Base-by-base conservation (phyloP, 2,113 vertebrate species). In the Hydropotes inermis region DNA sequence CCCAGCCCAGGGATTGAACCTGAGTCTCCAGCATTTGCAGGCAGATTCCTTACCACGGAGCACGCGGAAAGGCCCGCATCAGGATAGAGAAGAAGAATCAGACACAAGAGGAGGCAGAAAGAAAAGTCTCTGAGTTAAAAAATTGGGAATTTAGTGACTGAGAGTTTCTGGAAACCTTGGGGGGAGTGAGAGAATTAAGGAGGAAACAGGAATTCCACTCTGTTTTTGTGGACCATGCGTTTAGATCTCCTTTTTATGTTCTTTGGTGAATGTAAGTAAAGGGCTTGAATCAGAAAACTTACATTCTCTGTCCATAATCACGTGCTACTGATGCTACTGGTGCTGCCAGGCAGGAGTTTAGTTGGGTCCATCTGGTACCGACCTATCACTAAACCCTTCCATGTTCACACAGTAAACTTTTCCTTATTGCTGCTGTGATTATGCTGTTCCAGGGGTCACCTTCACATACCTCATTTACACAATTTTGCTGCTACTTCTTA, bases 61-160 rank as follows among this genome's bases (percentile, higher is more conserved):
- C 21, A 43, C 0, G 0, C 0, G 12, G 36, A 36, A 74, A 43
- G 36, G 11, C 67, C 21, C 0, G 0, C 11, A 76, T n/a, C 6
- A 58, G 3, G 6, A 85, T n/a, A 78, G 17, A 43, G 27, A 81
- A 61, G 54, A 91, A 60, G 55, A 89, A 54, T 0, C 43, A 60
- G 16, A 5, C 54, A 33, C 13, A 67, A 60, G 23, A 30, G 9
- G 39, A 54, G 39, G 84, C 25, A 28, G 43, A 8, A 50, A 76
- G 33, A n/a, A 79, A 82, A 52, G 23, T 36, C 50, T 88, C 16
- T 79, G 45, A 28, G 12, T 36, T 74, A 16, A 57, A 43, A 88
- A 64, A 55, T 23, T 43, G 7, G 57, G 45, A 2, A 2, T 28
- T 60, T 54, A 43, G 15, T 17, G 12, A 67, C 4, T n/a, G 25